These are phyloP conservation scores for Sebastes itinus DNA, from an alignment of 2,797 vertebrate species.

Conservation along the genomic window DNA sequence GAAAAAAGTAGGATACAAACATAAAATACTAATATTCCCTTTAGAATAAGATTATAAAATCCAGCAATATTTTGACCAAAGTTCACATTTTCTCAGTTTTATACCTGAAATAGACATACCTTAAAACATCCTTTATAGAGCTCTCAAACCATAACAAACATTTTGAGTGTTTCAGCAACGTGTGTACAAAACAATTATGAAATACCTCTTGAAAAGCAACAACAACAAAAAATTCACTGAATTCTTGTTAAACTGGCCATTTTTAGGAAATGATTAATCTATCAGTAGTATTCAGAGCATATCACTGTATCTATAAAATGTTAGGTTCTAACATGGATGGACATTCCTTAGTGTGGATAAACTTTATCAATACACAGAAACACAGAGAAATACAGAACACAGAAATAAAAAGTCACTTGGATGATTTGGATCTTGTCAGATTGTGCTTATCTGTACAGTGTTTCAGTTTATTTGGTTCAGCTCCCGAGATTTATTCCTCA, in stretches of 20 bases:
- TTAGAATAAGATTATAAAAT: constrained; percentile 18
- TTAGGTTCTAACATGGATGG: neutral
- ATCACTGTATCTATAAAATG: neutral
- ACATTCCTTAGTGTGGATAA: neutral
- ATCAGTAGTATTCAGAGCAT: neutral
- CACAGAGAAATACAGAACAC: no score
- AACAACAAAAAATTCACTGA: neutral
- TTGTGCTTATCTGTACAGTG: neutral
- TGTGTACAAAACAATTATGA: neutral
- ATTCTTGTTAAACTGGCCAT: neutral
- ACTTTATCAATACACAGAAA: neutral
- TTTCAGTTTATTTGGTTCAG: constrained; percentile 87
- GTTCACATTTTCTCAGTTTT: constrained; percentile 44
- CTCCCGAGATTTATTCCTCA: constrained; percentile 84
- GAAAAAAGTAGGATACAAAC: neutral
- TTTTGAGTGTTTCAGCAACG: neutral
- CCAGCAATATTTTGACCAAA: constrained; percentile 14
- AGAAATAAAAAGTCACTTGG: neutral
- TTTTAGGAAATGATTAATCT: neutral
- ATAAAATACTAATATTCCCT: constrained; percentile 18
- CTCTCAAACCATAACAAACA: neutral
- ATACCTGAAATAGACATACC: neutral
- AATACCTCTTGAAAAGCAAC: constrained; percentile 7
- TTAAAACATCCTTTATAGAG: neutral
- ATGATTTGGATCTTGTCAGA: neutral